These are phyloP conservation scores for Myrmecobius fasciatus DNA, from an alignment of 2,113 vertebrate species.

Conservation along the genomic window DNA sequence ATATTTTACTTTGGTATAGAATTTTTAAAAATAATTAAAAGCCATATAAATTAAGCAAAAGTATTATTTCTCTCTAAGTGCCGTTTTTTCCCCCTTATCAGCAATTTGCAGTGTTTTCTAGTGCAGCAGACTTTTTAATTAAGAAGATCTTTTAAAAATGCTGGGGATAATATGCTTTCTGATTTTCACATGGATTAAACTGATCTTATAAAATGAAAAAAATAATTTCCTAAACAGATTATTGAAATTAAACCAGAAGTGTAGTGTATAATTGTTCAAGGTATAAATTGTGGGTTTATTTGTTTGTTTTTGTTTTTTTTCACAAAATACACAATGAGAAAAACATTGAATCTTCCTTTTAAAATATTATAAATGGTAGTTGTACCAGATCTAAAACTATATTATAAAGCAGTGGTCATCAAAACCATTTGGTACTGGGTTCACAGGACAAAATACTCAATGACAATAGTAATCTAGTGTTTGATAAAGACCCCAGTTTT, in stretches of 20 bases:
- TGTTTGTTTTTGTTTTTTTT: neutral
- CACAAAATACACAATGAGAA: constrained; percentile 35
- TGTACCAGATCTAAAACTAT: no score
- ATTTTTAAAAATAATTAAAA: neutral
- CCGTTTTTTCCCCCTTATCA: neutral
- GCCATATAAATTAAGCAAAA: constrained; percentile 22
- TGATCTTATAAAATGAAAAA: constrained; percentile 56
- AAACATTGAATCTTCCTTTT: constrained; percentile 53
- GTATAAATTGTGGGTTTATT: constrained; percentile 34
- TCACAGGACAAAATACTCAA: no score
- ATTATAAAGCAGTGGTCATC: no score
- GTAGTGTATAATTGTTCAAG: constrained; percentile 33
- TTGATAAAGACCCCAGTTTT: no score
- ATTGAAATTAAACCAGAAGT: constrained; percentile 39
- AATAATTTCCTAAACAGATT: constrained; percentile 50
- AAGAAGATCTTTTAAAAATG: constrained; percentile 58
- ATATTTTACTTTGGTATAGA: no score
- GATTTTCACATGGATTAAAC: constrained; percentile 66
- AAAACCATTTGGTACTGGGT: no score
- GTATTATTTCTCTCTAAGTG: constrained; percentile 26
- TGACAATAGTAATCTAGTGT: no score
- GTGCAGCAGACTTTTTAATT: constrained; percentile 52
- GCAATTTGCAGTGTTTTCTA: constrained; percentile 53
- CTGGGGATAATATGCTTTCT: constrained; percentile 39
- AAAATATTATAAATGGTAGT: constrained; percentile 30